Evolutionary conservation across 2,888 invertebrate genomes (phyloP).

Genomic region (Rhingia campestris): DNA sequence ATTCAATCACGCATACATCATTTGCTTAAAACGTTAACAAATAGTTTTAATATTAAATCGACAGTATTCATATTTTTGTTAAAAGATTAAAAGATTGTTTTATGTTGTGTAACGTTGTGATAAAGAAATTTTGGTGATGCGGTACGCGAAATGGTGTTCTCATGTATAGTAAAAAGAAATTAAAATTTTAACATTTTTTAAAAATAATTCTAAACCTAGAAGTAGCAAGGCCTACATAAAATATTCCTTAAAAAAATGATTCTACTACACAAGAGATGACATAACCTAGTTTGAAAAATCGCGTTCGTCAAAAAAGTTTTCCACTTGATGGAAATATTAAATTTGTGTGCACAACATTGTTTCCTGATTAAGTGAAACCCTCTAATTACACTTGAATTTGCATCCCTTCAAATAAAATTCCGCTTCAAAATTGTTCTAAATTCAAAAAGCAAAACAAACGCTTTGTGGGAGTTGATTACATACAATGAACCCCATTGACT

Average conservation of each 20-base stretch:
- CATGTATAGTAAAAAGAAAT: not conserved
- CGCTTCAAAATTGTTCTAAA: not conserved
- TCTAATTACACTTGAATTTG: not conserved
- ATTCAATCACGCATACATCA: slow-evolving; percentile 56
- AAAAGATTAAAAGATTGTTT: slow-evolving; percentile 19
- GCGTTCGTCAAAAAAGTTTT: not conserved
- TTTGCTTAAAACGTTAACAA: slow-evolving; percentile 47
- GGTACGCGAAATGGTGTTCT: slow-evolving; percentile 40
- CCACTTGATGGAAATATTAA: not conserved
- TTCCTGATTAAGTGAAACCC: not conserved
- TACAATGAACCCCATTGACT: not conserved
- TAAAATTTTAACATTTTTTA: not conserved
- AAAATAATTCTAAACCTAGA: not conserved
- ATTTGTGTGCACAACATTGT: not conserved
- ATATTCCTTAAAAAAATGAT: not conserved
- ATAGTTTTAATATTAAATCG: slow-evolving; percentile 28
- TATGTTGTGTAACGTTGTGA: slow-evolving; percentile 9
- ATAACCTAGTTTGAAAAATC: not conserved
- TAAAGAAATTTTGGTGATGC: slow-evolving; percentile 11
- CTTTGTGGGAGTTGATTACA: not conserved
- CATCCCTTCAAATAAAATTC: not conserved
- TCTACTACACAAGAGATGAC: not conserved
- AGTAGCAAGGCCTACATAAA: not conserved
- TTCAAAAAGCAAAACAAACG: not conserved
- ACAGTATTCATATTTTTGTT: slow-evolving; percentile 68